Conservation (phyloP, 2,888 invertebrate species). For the Tiliacea aurago region DNA sequence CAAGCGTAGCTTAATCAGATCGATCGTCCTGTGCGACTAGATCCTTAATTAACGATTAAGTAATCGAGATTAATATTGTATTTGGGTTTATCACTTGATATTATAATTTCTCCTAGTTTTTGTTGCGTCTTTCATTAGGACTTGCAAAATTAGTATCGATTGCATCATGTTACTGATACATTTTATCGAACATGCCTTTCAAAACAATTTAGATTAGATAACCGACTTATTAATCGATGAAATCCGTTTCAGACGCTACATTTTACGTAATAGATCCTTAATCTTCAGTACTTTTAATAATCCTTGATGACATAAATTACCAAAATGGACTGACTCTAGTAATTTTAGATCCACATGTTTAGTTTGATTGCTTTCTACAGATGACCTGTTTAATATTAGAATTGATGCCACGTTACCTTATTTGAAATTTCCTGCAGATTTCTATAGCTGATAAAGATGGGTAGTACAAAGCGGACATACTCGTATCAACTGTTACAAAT, state of each 20-base stretch:
- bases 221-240: conserved; percentile 46
- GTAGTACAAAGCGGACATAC: conserved; percentile 57
- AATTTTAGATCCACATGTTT: conserved; percentile 17
- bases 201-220: conserved; percentile 61
- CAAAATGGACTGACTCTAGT: conserved; percentile 13
- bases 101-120: conserved; percentile 10
- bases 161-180: conserved; percentile 52
- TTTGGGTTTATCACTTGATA: background rate
- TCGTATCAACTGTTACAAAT: conserved; percentile 65
- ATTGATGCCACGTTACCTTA: conserved; percentile 48
- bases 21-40: too few relatives aligned
- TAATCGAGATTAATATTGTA: conserved; percentile 18
- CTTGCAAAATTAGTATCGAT: conserved; percentile 40
- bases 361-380: conserved; percentile 20
- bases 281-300: conserved; percentile 8
- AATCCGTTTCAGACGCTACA: conserved; percentile 30
- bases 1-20: too few relatives aligned
- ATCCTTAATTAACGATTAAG: too few relatives aligned
- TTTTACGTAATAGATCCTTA: conserved; percentile 46
- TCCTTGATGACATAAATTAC: conserved; percentile 34
- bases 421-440: conserved; percentile 60
- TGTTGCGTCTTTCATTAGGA: background rate
- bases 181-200: conserved; percentile 51
- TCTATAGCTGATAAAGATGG: conserved; percentile 60
- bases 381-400: conserved; percentile 11